Percentiles rank a stretch among this genome's conserved stretches.
Evolutionary conservation across 2,113 vertebrate genomes (phyloP).

Genomic region (Dasyurus viverrinus): DNA sequence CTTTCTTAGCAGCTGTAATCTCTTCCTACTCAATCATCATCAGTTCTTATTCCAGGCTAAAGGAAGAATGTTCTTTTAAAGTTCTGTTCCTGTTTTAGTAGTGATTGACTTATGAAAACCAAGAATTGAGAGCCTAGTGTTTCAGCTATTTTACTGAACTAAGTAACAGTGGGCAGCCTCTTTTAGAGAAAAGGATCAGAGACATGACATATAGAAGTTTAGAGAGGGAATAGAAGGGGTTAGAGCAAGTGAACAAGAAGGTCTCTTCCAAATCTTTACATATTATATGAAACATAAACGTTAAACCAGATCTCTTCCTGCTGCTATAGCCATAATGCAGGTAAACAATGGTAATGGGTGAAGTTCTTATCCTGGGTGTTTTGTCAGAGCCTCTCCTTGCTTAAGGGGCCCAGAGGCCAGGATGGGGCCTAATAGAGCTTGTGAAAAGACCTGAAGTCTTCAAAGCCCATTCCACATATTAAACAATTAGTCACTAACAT

Average conservation of each 20-base stretch:
- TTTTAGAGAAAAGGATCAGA: neutral
- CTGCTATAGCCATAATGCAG: neutral
- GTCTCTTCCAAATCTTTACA: neutral
- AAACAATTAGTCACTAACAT: neutral
- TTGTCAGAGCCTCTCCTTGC: neutral
- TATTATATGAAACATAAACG: neutral
- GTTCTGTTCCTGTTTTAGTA: neutral
- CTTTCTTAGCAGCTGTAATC: neutral
- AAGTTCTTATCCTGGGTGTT: neutral
- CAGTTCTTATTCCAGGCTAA: neutral
- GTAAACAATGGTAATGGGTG: rapidly evolving
- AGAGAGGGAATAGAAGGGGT: neutral
- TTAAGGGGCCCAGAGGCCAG: neutral
- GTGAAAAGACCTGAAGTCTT: neutral
- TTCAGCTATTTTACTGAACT: neutral
- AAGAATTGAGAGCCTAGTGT: neutral
- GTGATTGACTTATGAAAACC: neutral
- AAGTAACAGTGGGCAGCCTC: neutral
- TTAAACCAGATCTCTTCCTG: neutral
- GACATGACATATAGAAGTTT: neutral
- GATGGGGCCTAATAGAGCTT: neutral
- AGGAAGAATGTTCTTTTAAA: neutral
- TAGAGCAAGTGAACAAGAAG: neutral
- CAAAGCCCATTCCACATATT: neutral
- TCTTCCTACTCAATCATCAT: neutral